Conservation (phyloP, 2,113 vertebrate genomes). For the Ctenomys sociabilis region DNA sequence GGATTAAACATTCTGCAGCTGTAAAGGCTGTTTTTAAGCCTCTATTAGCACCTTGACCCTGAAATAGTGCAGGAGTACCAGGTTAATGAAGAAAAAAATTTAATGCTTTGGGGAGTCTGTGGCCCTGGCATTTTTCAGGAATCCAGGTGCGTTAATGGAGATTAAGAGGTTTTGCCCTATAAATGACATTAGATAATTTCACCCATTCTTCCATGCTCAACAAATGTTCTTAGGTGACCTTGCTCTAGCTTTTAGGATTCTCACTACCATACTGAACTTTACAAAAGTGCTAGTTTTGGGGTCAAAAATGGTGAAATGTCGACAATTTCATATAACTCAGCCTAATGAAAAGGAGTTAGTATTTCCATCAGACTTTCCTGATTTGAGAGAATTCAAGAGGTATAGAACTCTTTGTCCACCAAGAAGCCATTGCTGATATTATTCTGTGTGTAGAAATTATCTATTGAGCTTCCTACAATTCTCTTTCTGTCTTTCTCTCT, state of each 20-base stretch:
- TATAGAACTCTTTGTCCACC: background rate
- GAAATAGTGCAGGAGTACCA: background rate
- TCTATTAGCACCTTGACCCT: background rate
- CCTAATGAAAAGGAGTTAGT: background rate
- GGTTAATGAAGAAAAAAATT: background rate
- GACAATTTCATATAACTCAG: background rate
- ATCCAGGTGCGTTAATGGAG: background rate
- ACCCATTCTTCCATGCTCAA: background rate
- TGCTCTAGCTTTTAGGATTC: background rate
- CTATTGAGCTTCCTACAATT: background rate
- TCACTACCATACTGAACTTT: background rate
- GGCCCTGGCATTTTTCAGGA: background rate
- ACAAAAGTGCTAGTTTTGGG: background rate
- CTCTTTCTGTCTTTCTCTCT: no score
- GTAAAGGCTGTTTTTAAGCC: background rate
- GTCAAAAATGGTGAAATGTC: background rate
- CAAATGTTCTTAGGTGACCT: background rate
- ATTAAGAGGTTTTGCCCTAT: background rate
- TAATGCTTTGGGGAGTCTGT: background rate
- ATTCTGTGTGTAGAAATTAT: background rate
- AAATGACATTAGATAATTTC: constrained; percentile 15
- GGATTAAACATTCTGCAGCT: background rate
- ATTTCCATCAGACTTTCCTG: background rate
- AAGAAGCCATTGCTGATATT: background rate
- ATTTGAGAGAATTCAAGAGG: background rate